Percentiles rank a stretch among this genome's conserved stretches.
These are phyloP conservation scores for Pristionchus exspectatus DNA, from an alignment of 2,888 invertebrate species.

Conservation along the genomic window DNA sequence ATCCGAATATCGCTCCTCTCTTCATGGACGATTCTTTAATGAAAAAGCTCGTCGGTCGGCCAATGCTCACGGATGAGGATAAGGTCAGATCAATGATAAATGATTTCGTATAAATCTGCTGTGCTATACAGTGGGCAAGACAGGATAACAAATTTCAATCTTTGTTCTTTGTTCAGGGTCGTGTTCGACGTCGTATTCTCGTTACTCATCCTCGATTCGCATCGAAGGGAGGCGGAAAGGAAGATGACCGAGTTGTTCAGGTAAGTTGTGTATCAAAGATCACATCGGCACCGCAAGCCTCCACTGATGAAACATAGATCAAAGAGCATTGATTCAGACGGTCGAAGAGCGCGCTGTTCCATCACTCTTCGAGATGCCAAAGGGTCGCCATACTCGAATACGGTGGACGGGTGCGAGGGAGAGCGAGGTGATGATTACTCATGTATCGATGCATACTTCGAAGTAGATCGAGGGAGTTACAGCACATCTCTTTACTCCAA, in stretches of 20 bases:
- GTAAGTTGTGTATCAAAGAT: too few species aligned
- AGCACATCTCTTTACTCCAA: not conserved
- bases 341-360: slow-evolving; percentile 74
- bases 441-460: not conserved
- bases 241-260: slow-evolving; percentile 51
- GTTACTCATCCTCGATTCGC: slow-evolving; percentile 56
- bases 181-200: slow-evolving; percentile 43
- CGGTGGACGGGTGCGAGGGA: slow-evolving; percentile 76
- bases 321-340: slow-evolving; percentile 55
- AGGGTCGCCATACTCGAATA: slow-evolving; percentile 71
- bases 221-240: slow-evolving; percentile 39
- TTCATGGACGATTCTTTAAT: slow-evolving; percentile 65
- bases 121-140: not conserved
- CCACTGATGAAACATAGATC: not conserved
- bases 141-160: not conserved
- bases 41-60: slow-evolving; percentile 52
- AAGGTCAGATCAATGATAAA: slow-evolving; percentile 57
- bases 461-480: not conserved
- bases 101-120: not conserved
- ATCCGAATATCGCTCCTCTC: slow-evolving; percentile 71
- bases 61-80: slow-evolving; percentile 64
- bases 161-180: slow-evolving; percentile 28
- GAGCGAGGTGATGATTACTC: slow-evolving; percentile 63
- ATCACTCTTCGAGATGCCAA: slow-evolving; percentile 70
- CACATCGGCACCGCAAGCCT: too few species aligned